Percentiles rank a stretch among this genome's conserved stretches.
Evolutionary conservation across 2,113 vertebrate genomes (phyloP).

Genomic region (Corythornis cristatus): DNA sequence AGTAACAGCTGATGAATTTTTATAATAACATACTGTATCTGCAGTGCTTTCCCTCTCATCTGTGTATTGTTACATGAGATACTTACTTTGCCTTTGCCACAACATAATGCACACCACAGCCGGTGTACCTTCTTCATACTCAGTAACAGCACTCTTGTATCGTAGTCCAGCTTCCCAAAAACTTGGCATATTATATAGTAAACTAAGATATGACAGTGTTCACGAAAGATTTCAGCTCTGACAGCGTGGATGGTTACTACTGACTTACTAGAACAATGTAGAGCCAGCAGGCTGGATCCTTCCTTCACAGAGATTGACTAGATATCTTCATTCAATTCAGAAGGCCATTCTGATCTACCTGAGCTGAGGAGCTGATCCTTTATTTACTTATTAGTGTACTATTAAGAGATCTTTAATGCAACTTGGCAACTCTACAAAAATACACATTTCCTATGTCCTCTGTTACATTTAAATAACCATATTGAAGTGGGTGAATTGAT

Average conservation of each 20-base stretch:
- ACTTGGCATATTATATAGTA: neutral
- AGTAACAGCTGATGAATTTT: neutral
- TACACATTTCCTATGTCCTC: conserved; percentile 33
- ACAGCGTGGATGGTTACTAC: neutral
- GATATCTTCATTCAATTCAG: neutral
- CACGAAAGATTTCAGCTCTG: neutral
- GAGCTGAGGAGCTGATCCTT: neutral
- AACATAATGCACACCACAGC: neutral
- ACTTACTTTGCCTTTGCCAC: neutral
- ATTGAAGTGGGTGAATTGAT: conserved; percentile 73
- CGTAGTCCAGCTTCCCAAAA: neutral
- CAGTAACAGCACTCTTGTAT: neutral
- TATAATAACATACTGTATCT: neutral
- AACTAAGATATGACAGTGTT: neutral
- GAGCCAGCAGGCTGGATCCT: neutral
- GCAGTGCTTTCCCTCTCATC: neutral
- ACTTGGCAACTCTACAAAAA: conserved; percentile 8
- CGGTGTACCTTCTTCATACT: neutral
- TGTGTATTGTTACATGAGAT: neutral
- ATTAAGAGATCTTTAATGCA: conserved; percentile 14
- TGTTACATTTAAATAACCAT: conserved; percentile 60
- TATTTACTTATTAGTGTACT: neutral
- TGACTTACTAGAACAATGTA: neutral
- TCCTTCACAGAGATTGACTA: neutral
- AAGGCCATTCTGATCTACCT: neutral